A percentile compares a stretch with the other conserved stretches of the same genome.
These are phyloP conservation scores for Dasypolia templi DNA, from an alignment of 2,888 invertebrate species.

Conservation along the genomic window DNA sequence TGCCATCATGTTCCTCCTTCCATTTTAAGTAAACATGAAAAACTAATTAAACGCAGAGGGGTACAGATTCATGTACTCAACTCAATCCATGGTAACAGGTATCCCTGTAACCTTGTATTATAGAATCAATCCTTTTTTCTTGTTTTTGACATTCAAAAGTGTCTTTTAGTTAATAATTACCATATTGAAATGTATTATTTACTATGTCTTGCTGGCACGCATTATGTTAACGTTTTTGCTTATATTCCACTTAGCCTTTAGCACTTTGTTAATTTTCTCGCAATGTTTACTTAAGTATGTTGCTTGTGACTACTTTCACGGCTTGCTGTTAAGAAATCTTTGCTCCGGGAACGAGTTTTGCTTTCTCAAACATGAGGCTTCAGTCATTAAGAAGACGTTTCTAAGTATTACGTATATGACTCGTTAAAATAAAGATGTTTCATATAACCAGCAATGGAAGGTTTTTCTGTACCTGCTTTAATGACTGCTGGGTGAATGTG, in stretches of 20 bases:
- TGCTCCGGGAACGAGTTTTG: background rate
- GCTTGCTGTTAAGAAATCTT: constrained; percentile 21
- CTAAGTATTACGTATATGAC: background rate
- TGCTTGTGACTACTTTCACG: constrained; percentile 13
- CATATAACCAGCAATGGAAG: background rate
- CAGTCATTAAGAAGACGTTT: background rate
- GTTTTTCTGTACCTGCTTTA: background rate
- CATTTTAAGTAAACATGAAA: no score
- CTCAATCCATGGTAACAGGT: no score
- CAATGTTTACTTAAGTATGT: background rate
- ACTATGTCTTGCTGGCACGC: no score
- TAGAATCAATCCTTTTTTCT: background rate
- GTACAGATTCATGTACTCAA: no score
- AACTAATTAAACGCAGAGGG: no score
- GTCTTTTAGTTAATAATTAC: background rate
- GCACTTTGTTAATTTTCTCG: constrained; percentile 7
- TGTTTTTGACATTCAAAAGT: background rate
- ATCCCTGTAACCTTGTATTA: no score
- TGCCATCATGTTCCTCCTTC: no score
- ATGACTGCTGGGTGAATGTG: no score
- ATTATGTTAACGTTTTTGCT: background rate
- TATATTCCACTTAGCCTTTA: background rate
- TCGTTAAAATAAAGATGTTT: background rate
- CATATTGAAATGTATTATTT: background rate
- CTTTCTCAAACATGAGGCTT: constrained; percentile 22